Evolutionary conservation across 92 coral and sea anemone species (phyloP), one percentile per base, ranked within the genome.

Genomic region (Phenganax subtilis): DNA sequence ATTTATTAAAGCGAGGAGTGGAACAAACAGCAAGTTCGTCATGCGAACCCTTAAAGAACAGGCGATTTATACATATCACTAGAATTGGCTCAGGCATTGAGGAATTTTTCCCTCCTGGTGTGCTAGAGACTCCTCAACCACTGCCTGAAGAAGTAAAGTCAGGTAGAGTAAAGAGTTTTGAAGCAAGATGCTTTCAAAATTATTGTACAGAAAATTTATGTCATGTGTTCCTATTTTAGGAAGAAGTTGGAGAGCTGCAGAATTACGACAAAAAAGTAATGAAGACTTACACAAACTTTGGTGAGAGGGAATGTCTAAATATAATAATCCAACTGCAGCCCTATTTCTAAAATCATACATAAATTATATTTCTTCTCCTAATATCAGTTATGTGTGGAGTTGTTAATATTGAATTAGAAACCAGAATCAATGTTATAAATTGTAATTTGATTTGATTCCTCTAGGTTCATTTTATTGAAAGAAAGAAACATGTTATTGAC

Each of bases 231-330:
- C 55, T 54, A 10, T 55, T 68, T 16, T 52, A 93, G 98, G 98
- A 10, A 91, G 98, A 86, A 88, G 90, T 70, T 93, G 98, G 98
- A 93, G 88, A 62, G 94, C 98, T 15, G 91, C 88, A 65, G 98
- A 93, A 71, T 73, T 93, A 66, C 90, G 98, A 28, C 91, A 84
- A 28, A 93, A 93, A 61, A 88, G 94, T 60, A 93, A 91, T 76
- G 97, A 91, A 79, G 98, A 93, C 77, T 86, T 93, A 30, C 97
- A 93, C 70, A 93, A 91, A 84, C 77, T 93, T 55, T 93, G 98
- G 98, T 93, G 67, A 71, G 87, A 25, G 28, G 7, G 27, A n/a
- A 12, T 31, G 0, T 9, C 28, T n/a, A 30, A 25, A 62, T 12
- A 53, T 14, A 54, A 75, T 54, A 6, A 9, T 29, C 15, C 53